These are phyloP conservation scores for Pinna nobilis DNA, from an alignment of 1,140 invertebrate genomes.

Conservation along the genomic window DNA sequence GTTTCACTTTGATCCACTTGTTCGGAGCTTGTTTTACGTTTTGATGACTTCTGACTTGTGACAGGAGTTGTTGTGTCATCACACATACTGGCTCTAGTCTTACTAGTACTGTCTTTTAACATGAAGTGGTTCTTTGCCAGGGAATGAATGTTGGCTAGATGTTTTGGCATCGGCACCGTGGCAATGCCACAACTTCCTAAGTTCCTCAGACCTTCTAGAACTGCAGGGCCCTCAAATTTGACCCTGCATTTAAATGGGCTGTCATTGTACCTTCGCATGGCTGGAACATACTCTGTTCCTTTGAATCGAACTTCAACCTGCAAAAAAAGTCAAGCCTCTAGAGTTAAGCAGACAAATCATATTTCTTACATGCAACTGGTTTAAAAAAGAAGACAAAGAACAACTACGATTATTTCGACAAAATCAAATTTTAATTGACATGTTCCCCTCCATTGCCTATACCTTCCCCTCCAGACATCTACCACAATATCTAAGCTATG, in stretches of 20 bases:
- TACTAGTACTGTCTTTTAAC: conserved; percentile 42
- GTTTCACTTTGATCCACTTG: not conserved
- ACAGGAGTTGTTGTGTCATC: conserved; percentile 21
- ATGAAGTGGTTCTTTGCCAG: conserved; percentile 51
- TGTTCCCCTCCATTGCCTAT: not conserved
- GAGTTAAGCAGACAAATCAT: no score
- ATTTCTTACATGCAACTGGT: not conserved
- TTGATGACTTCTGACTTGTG: not conserved
- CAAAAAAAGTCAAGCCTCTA: no score
- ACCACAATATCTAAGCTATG: no score
- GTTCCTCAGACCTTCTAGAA: conserved; percentile 54
- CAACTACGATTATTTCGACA: no score
- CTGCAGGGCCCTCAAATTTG: conserved; percentile 56
- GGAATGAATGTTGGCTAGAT: conserved; percentile 46
- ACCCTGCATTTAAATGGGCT: conserved; percentile 50
- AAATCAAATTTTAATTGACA: not conserved
- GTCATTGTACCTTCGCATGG: conserved; percentile 17
- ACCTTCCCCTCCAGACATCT: not conserved
- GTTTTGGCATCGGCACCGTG: conserved; percentile 44
- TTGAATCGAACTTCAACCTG: conserved; percentile 47
- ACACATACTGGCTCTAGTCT: no score
- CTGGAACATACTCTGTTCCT: conserved; percentile 42
- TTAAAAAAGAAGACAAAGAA: not conserved
- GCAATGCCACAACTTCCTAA: conserved; percentile 49
- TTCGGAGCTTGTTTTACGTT: not conserved